Base-by-base conservation (phyloP, 35 echinoderm and acorn worm species). In the Holothuria glaberrima region DNA sequence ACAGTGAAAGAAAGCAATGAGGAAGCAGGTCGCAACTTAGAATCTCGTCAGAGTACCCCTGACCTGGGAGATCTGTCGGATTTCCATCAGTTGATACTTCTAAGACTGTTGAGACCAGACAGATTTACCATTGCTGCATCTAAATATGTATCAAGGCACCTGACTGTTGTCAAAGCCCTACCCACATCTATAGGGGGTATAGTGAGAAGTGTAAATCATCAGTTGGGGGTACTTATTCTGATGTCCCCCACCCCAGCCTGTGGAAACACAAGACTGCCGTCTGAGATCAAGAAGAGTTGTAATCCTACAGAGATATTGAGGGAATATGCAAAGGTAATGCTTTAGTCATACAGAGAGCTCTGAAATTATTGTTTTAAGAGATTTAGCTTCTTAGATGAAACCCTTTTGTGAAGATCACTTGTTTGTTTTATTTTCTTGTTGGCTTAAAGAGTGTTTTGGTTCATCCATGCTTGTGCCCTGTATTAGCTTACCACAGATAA, bases 1-100 rank as follows among this genome's bases (percentile, higher is more conserved):
- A 75, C 71, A 75, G 71, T 21, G n/a, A 36, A 41, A 21, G 71
- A 75, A 19, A 19, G 50, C 24, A 48, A 26, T 48, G 74, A 78
- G 50, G 30, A 4, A 12, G 56, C n/a, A 61, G 54, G 32, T 17
- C 5, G 13, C 9, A 33, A 84, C 25, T 20, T 30, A 56, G 80
- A 84, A 26, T 84, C 80, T 64, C 20, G 27, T 13, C 54, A 95
- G 58, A 90, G 48, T 30, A 92, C 46, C 21, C 96, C 96, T 10
- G 96, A 98, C 84, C 83, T 98, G 1, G 90, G 96, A 25, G 74
- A 83, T 62, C 66, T 98, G 18, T 92, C 88, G 21, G 96, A 98
- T 44, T 98, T 98, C 91, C 96, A 98, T 59, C 96, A 98, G 67
- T 81, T 98, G 22, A 89, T 98, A 26, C 68, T 98, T 30, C 72